Conservation (phyloP, 2,888 invertebrate genomes). For the Pachliopta kotzebuea region DNA sequence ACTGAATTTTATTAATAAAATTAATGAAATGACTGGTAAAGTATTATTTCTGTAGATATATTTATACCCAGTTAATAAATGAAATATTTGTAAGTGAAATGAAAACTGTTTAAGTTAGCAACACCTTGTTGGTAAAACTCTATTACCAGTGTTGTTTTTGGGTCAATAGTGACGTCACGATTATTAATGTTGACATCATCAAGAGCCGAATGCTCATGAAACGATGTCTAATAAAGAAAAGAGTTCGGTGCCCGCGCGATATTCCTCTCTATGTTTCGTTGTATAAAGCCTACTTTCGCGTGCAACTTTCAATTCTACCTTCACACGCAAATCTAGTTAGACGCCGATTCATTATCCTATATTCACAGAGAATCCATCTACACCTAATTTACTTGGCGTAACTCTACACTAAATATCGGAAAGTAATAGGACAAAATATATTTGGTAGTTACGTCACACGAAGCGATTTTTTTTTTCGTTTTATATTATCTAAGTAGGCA, state of each 20-base stretch:
- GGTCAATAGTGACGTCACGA: not conserved
- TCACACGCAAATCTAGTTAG: slow-evolving; percentile 23
- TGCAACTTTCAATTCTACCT: slow-evolving; percentile 30
- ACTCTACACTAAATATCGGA: slow-evolving; percentile 44
- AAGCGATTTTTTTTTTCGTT: slow-evolving; percentile 18
- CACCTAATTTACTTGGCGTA: slow-evolving; percentile 44
- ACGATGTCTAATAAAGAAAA: not conserved
- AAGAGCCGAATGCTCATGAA: slow-evolving; percentile 2
- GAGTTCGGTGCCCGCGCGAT: slow-evolving; percentile 22
- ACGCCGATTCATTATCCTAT: slow-evolving; percentile 34
- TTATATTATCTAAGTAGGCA: slow-evolving; percentile 24
- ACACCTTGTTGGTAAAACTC: too few relatives aligned
- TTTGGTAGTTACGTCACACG: slow-evolving; percentile 46
- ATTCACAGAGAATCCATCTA: slow-evolving; percentile 45
- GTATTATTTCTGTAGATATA: too few relatives aligned
- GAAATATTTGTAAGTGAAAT: too few relatives aligned
- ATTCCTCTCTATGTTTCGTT: slow-evolving; percentile 46
- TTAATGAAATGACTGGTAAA: too few relatives aligned
- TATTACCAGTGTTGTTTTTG: too few relatives aligned
- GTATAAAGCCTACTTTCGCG: slow-evolving; percentile 43
- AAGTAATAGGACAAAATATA: slow-evolving; percentile 46
- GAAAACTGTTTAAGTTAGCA: too few relatives aligned
- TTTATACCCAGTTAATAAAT: too few relatives aligned
- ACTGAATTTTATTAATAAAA: too few relatives aligned
- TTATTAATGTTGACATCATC: slow-evolving; percentile 6